phyloP scores from a whole-genome alignment of 2,797 vertebrate genomes.

The Schizothorax lantsangensis region DNA sequence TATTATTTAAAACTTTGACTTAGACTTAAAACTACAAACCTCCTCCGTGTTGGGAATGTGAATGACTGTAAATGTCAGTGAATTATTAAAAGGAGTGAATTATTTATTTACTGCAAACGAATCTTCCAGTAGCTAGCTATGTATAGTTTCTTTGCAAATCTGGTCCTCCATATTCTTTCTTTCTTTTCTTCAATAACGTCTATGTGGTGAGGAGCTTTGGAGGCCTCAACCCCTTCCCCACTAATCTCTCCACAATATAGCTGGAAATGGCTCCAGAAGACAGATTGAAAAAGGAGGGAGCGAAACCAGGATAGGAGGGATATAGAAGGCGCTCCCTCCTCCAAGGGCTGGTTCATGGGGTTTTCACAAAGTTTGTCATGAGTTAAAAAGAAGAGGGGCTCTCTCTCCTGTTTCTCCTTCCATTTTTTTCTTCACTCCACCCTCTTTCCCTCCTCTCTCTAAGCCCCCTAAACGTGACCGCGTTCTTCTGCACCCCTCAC shows the following conservation, averaged over 20 bases:
- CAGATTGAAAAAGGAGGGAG: slow-evolving; percentile 31
- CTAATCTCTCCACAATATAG: slow-evolving; percentile 60
- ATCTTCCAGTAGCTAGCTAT: neutral
- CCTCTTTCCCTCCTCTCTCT: slow-evolving; percentile 33
- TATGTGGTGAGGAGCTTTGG: slow-evolving; percentile 34
- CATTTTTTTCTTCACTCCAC: slow-evolving; percentile 39
- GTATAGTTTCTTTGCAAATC: slow-evolving; percentile 27
- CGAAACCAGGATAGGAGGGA: slow-evolving; percentile 23
- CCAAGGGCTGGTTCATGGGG: slow-evolving; percentile 53
- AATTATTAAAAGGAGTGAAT: too few relatives aligned
- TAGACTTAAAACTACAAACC: slow-evolving; percentile 41
- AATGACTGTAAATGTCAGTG: neutral
- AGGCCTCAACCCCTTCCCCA: slow-evolving; percentile 36
- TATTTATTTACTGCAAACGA: slow-evolving; percentile 24
- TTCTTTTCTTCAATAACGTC: slow-evolving; percentile 36
- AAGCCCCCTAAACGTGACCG: slow-evolving; percentile 51
- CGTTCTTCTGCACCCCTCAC: slow-evolving; percentile 47
- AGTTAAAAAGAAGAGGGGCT: slow-evolving; percentile 62
- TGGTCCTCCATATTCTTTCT: slow-evolving; percentile 26
- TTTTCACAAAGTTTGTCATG: slow-evolving; percentile 68
- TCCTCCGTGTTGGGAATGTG: slow-evolving; percentile 19
- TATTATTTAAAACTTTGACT: slow-evolving; percentile 42
- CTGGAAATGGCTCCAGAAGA: slow-evolving; percentile 60
- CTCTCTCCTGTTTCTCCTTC: slow-evolving; percentile 25
- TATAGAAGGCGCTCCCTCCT: slow-evolving; percentile 46